These are phyloP conservation scores for Poecile montanus DNA, from an alignment of 2,797 vertebrate species.

Conservation along the genomic window DNA sequence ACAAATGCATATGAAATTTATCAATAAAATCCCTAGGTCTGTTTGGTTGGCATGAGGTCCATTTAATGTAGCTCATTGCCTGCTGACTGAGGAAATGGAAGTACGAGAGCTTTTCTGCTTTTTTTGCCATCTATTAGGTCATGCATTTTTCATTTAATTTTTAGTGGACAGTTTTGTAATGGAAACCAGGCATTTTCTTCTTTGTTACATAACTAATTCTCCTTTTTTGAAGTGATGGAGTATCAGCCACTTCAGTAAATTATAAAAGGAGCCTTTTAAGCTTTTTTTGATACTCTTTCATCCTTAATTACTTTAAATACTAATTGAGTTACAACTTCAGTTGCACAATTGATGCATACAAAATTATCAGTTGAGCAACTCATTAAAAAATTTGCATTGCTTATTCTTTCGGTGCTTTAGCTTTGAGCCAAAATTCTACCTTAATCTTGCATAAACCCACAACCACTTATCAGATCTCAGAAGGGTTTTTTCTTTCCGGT, in stretches of 20 bases:
- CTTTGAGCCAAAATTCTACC: conserved; percentile 12
- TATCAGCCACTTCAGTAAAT: background rate
- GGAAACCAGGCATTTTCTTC: conserved; percentile 37
- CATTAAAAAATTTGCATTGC: background rate
- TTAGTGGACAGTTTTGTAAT: conserved; percentile 28
- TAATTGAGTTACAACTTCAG: conserved; percentile 40
- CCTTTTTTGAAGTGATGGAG: conserved; percentile 21
- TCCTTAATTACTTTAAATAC: conserved; percentile 22
- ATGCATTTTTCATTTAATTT: background rate
- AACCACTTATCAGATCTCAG: background rate
- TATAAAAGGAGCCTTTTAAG: background rate
- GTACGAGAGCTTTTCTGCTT: background rate
- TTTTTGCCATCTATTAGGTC: background rate
- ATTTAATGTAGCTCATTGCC: background rate
- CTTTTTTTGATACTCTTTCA: background rate
- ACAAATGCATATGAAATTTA: background rate
- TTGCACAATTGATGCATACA: background rate
- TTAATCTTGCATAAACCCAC: background rate
- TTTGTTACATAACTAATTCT: conserved; percentile 16
- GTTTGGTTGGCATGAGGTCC: background rate
- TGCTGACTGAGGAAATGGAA: background rate
- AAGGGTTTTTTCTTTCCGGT: background rate
- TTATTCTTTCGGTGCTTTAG: background rate
- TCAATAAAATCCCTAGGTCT: background rate
- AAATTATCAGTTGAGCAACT: background rate